Base-by-base conservation (phyloP, 2,888 invertebrate species). In the Laspeyria flexula region DNA sequence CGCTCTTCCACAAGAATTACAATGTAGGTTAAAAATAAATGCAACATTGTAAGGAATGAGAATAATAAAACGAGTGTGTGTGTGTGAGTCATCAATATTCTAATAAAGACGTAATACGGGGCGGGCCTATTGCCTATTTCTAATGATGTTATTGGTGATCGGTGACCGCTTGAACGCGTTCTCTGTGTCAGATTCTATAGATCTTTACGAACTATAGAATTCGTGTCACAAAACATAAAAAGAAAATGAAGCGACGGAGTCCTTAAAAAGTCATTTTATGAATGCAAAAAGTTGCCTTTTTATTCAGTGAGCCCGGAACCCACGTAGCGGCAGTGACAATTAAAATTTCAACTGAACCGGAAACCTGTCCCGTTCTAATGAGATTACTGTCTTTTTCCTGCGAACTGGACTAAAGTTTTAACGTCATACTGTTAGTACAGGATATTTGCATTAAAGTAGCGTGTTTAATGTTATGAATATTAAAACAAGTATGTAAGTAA, bases 311-410 rank as follows among this genome's bases (percentile, higher is more conserved):
- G 15, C 6, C 7, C 9, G 18, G 30, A 29, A 30, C 6, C 12
- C 18, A 25, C 27, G 35, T 31, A 4, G 23, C 9, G 38, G 34
- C 41, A 41, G 23, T 30, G 21, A 43, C 54, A 55, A 60, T 60
- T 44, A 57, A 57, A 57, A 52, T 57, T 55, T 44, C 60, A 45
- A 46, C 35, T 35, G 31, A 43, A 42, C 29, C 11, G 46, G 38
- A 53, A 33, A 35, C 6, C 15, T 23, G 41, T 7, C 30, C 10
- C 25, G 7, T n/a, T 1, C 27, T 49, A 57, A 60, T 55, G 40
- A 41, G 54, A 55, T 55, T 41, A 48, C 31, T 23, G 27, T 35
- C 34, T 23, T 12, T 35, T 35, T 4, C 15, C 15, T 31, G 42
- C 38, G 38, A n/a, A 10, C 25, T 33, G 25, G n/a, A 38, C 23